Evolutionary conservation across 2,797 vertebrate species (phyloP).

Genomic region (Dendrocincla tyrannina): DNA sequence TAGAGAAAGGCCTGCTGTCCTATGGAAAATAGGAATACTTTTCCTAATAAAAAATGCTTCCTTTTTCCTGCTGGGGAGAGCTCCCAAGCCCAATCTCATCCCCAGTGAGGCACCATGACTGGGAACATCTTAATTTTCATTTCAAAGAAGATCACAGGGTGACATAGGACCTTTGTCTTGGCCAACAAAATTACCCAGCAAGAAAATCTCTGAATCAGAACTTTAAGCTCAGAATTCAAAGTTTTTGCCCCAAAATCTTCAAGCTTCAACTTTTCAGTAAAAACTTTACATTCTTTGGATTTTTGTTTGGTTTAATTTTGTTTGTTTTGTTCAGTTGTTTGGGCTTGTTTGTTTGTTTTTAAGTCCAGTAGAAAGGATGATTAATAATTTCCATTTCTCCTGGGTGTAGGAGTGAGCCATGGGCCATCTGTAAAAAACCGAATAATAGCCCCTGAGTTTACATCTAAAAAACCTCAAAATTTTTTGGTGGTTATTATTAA

Average conservation of each 20-base stretch:
- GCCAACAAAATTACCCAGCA: background rate
- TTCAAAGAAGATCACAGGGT: fast-evolving
- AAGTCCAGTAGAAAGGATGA: background rate
- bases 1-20: background rate
- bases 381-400: background rate
- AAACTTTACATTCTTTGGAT: background rate
- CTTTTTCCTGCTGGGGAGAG: background rate
- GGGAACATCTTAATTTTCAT: background rate
- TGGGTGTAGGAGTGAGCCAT: background rate
- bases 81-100: background rate
- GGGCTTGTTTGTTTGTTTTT: background rate
- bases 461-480: background rate
- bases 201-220: background rate
- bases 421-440: background rate
- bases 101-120: background rate
- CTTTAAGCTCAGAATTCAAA: background rate
- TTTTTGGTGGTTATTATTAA: background rate
- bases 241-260: background rate
- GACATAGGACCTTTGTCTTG: fast-evolving
- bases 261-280: background rate
- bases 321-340: background rate
- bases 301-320: background rate
- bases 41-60: background rate
- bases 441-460: background rate
- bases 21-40: background rate